Base-by-base conservation (phyloP, 2,888 invertebrate genomes). In the Dichetophora obliterata region DNA sequence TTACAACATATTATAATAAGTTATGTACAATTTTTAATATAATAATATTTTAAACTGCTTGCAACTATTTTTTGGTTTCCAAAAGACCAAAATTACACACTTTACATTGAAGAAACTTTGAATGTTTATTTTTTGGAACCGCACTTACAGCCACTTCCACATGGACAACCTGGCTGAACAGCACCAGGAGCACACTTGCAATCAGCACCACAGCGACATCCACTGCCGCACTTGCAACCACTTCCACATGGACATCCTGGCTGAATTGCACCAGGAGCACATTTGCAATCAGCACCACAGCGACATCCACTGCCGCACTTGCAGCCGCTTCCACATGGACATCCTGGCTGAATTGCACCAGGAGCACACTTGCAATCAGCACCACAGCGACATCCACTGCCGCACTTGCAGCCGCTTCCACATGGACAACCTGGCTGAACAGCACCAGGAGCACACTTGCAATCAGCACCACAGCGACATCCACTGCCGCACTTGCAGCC, bases 401-500 rank as follows among this genome's bases (percentile, higher is more conserved):
- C 31, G 31, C 31, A 31, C 31, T 31, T 31, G 31, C 31, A 31
- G 31, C 31, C 31, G 31, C 31, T 31, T 31, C 31, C 31, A 31
- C 31, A 31, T 4, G 31, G 31, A 31, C 31, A 31, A 31, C 5
- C 31, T 4, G 31, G 3, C 5, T 31, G 31, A 31, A 31, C 31
- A 31, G 31, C 31, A 31, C 31, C 31, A 31, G 31, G 31, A 31
- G 31, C 31, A 31, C 59, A 27, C 75, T 68, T 43, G 43, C 68
- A 19, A 68, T 52, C 43, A 59, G 57, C 14, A 79, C 79, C 79
- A 77, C 31, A 31, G 31, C 31, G 31, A 31, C 31, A 31, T 31
- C 31, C 31, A 5, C 31, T 50, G 22, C 68, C 69, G 68, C 79
- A 78, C 76, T 78, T 80, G 79, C 79, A 79, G 54, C 66, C 75